Conservation (phyloP, 2,113 vertebrate species). For the Meriones unguiculatus region DNA sequence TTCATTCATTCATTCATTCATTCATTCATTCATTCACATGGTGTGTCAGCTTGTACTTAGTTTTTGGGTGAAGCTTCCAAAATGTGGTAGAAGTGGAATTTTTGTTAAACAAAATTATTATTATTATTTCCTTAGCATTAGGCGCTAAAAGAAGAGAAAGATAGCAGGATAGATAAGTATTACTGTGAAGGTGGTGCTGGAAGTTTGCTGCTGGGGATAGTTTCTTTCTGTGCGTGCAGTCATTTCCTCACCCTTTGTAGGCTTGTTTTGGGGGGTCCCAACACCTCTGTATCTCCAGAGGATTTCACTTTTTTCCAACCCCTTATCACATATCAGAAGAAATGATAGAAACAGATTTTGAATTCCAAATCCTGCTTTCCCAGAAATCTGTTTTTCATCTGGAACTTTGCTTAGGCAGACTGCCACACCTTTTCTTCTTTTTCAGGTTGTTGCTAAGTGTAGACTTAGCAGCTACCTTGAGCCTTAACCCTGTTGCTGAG, state of each 20-base stretch:
- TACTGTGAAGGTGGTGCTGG: slow-evolving; percentile 62
- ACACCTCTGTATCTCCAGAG: not conserved
- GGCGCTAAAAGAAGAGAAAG: slow-evolving; percentile 50
- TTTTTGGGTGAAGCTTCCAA: slow-evolving; percentile 61
- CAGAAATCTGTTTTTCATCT: not conserved
- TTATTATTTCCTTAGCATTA: not conserved
- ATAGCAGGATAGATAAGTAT: not conserved
- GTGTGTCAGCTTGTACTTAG: not conserved
- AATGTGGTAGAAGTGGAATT: slow-evolving; percentile 63
- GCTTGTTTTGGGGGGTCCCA: not conserved
- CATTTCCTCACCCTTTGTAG: not conserved
- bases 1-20: too few species aligned
- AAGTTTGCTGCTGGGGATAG: not conserved
- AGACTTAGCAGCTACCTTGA: not conserved
- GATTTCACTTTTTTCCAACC: not conserved
- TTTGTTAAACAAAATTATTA: slow-evolving; percentile 31
- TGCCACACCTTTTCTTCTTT: not conserved
- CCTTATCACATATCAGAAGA: not conserved
- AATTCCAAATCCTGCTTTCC: not conserved
- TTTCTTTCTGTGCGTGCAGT: not conserved
- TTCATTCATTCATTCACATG: too few species aligned
- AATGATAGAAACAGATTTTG: not conserved
- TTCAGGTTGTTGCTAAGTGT: not conserved
- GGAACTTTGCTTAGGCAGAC: not conserved
- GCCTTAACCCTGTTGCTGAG: not conserved